Base-by-base conservation (phyloP, 1,140 invertebrate species). In the Trachymyrmex cornetzi region DNA sequence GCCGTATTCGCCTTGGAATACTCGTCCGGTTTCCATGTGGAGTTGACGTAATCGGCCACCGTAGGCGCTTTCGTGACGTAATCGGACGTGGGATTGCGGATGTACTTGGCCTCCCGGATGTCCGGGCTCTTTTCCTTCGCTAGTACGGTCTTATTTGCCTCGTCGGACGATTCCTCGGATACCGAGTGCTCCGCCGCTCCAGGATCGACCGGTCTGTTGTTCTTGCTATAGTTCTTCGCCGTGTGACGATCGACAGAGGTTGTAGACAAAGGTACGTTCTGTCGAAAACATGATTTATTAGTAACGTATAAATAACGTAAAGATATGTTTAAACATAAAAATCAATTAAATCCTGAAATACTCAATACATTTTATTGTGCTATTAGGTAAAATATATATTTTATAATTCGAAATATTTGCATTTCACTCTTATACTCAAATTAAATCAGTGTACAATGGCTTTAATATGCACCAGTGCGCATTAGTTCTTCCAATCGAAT, bases 11-110 rank as follows among this genome's bases (percentile, higher is more conserved):
- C 91, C 71, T 94, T 93, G 3, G 94, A 94, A 55, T 95, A 95
- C 61, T 95, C 94, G 27, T 95, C 94, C 16, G 94, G 94, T 77
- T 94, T 95, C 94, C 94, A 95, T 48, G 94, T 92, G 7, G 94
- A 95, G 90, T 94, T 95, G 2, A 95, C 94, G 24, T 95, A 94
- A 88, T 95, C 94, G 30, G 93, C 93, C 22, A 95, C 93, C 12
- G 94, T 92, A 6, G 94, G 93, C n/a, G 93, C 84, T 50, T 93
- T 94, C 9, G 91, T 87, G 34, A 93, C 77, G 82, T 92, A 94
- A 22, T 95, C 94, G 14, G 92, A 91, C 7, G 93, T 92, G 22
- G 94, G 94, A 92, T 95, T 95, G 38, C 94, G 91, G 64, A 95
- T 88, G 69, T 93, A 95, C 87, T 95, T 95, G 30, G 94, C 94